A percentile compares a stretch with the other conserved stretches of the same genome.
Evolutionary conservation across 2,113 vertebrate species (phyloP).

Genomic region (Eptatretus burgeri): DNA sequence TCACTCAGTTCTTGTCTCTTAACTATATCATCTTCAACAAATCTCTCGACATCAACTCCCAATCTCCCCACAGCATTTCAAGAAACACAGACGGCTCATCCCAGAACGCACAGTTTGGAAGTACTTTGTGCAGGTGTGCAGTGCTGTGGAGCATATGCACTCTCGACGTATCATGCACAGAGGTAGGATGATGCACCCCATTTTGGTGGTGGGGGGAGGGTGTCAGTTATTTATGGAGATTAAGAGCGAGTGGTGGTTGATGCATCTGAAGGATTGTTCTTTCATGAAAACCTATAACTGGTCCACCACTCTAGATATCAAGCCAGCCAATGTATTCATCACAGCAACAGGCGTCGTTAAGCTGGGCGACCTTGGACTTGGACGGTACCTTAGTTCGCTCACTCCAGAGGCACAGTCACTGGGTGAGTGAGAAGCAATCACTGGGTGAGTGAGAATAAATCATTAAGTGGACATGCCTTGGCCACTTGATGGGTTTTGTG

Average conservation of each 20-base stretch:
- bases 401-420: conserved; percentile 80
- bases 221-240: no score
- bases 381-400: conserved; percentile 88
- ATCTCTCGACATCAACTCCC: conserved; percentile 9
- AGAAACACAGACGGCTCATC: conserved; percentile 81
- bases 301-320: conserved; percentile 36
- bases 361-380: conserved; percentile 70
- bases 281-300: conserved; percentile 12
- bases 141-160: conserved; percentile 87
- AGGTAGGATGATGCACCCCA: conserved; percentile 32
- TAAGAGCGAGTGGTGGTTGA: no score
- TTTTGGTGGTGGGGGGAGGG: no score
- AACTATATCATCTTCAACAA: conserved; percentile 13
- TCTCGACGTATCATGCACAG: conserved; percentile 89
- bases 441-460: no score
- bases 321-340: conserved; percentile 93
- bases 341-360: conserved; percentile 90
- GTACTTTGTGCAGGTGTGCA: conserved; percentile 96
- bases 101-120: conserved; percentile 94
- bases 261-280: no score
- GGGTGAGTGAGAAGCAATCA: conserved; percentile 22
- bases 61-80: conserved; percentile 44
- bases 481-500: no score
- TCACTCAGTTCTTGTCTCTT: conserved; percentile 7
- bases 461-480: no score